Evolutionary conservation across 2,797 vertebrate genomes (phyloP).

Genomic region (Cirrhinus mrigala): DNA sequence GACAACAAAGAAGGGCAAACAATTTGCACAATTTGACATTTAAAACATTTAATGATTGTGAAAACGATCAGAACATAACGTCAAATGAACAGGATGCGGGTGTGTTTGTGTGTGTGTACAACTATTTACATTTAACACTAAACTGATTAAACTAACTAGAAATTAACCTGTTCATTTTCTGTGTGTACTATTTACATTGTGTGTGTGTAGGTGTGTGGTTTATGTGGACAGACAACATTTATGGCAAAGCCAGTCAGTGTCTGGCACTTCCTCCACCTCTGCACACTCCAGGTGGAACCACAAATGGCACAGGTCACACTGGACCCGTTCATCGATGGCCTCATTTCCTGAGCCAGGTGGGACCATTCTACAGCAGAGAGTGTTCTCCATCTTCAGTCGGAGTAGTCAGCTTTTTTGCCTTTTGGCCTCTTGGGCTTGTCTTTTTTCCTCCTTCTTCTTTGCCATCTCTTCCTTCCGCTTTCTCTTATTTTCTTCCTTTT

Average conservation of each 20-base stretch:
- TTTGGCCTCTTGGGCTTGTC: background rate
- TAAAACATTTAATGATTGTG: no score
- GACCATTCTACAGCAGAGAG: background rate
- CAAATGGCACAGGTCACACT: background rate
- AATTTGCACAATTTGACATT: no score
- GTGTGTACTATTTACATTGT: no score
- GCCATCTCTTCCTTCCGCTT: background rate
- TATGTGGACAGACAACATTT: constrained; percentile 1
- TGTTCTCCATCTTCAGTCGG: background rate
- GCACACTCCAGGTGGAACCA: background rate
- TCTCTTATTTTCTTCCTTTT: background rate
- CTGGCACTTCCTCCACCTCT: background rate
- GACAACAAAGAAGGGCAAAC: no score
- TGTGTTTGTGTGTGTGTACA: no score
- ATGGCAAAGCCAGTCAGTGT: background rate
- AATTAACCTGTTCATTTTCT: no score
- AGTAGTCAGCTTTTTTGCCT: background rate
- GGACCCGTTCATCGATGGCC: background rate
- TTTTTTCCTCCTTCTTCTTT: background rate
- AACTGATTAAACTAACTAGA: no score
- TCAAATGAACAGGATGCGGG: no score
- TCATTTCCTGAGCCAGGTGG: background rate
- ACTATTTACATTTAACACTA: no score
- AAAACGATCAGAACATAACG: no score
- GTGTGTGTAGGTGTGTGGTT: background rate